A percentile compares a stretch with the other conserved stretches of the same genome.
These are phyloP conservation scores for Avahi laniger DNA, from an alignment of 2,797 vertebrate genomes.

Conservation along the genomic window DNA sequence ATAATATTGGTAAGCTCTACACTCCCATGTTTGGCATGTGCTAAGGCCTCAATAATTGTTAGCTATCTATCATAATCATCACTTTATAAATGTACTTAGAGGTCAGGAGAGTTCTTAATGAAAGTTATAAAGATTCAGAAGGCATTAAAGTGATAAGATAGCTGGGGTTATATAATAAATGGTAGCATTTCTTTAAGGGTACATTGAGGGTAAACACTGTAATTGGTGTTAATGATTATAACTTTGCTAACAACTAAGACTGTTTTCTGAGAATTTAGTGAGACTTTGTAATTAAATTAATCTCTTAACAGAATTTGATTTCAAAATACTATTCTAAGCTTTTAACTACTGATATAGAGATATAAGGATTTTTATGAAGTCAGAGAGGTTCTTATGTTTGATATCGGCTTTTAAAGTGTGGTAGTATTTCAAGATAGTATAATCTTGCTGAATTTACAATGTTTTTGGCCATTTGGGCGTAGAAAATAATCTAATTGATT, in stretches of 20 bases:
- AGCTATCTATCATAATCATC: background rate
- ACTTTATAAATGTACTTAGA: background rate
- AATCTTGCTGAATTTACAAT: slow-evolving; percentile 45
- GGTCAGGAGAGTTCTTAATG: background rate
- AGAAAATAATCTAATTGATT: slow-evolving; percentile 52
- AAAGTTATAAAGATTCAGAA: slow-evolving; percentile 36
- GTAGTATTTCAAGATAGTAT: slow-evolving; percentile 50
- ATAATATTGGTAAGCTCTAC: background rate
- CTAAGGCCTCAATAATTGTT: slow-evolving; percentile 15
- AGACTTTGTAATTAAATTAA: slow-evolving; percentile 45
- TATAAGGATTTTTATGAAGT: slow-evolving; percentile 50
- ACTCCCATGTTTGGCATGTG: background rate
- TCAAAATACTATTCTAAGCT: slow-evolving; percentile 53
- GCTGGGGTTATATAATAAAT: slow-evolving; percentile 20
- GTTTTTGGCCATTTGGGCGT: slow-evolving; percentile 47
- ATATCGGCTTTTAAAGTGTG: slow-evolving; percentile 39
- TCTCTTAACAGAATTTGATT: slow-evolving; percentile 44
- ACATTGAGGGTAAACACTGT: background rate
- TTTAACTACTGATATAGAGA: slow-evolving; percentile 7
- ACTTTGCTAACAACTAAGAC: slow-evolving; percentile 32
- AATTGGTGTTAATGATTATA: background rate
- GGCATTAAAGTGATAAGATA: slow-evolving; percentile 26
- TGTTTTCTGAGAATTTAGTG: slow-evolving; percentile 44
- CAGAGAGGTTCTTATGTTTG: slow-evolving; percentile 47
- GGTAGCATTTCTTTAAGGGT: slow-evolving; percentile 51